Evolutionary conservation across 2,113 vertebrate species (phyloP), one percentile per base, ranked within the genome.

Genomic region (Microtus oregoni): DNA sequence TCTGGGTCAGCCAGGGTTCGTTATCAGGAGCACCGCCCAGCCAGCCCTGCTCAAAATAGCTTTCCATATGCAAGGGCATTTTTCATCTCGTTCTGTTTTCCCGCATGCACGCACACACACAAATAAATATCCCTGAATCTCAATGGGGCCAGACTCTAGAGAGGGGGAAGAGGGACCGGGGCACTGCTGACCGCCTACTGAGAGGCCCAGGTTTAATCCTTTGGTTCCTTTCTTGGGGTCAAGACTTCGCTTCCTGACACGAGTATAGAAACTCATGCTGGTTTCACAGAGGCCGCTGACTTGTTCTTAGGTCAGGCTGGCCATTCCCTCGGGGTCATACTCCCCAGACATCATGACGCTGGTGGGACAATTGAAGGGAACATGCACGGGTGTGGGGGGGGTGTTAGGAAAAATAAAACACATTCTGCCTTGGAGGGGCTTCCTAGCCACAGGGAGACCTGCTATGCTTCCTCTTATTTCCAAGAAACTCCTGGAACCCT

Each of bases 41-140:
- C 96, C 97, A 96, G 93, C 94, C 83, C 0, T 2, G 89, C 97
- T 97, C 92, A 97, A 97, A 97, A 97, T 97, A 97, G 83, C 95
- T 94, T 92, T 91, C 88, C 95, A 96, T 96, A 97, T 76, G 8
- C 95, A 98, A 94, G 96, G 95, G 97, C 95, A 97, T 94, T 97
- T 95, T 96, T 96, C 68, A 94, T 95, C 96, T 92, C n/a, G n/a
- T 75, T 96, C 95, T 95, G 94, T 92, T 96, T 96, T 96, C 96
- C 95, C 97, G 90, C 41, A 61, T 30, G 65, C 88, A 94, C 75
- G 91, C 10, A 93, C 89, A 97, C 87, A 86, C 95, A 90, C 30
- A 44, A 96, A 97, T 92, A 97, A 97, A 97, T 96, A 97, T 94
- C 94, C 78, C 96, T 90, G 90, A 88, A 94, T 97, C 94, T 97